Evolutionary conservation across 2,113 vertebrate species (phyloP).

Genomic region (Clupea harengus): DNA sequence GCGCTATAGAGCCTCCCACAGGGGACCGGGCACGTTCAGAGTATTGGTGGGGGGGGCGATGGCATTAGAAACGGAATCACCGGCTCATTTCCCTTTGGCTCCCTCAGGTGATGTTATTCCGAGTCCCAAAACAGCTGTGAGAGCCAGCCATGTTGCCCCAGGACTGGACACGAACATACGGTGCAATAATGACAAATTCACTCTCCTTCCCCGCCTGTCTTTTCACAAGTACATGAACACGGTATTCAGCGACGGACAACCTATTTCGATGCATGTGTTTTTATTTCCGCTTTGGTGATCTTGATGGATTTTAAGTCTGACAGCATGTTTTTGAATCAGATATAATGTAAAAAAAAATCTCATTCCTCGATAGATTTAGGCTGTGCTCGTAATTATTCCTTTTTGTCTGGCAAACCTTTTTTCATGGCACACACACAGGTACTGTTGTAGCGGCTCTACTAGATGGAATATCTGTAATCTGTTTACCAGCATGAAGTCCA

Average conservation of each 20-base stretch:
- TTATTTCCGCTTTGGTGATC: conserved; percentile 1
- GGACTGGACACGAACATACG: not conserved
- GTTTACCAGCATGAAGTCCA: conserved; percentile 57
- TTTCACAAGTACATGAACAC: not conserved
- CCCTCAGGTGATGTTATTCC: conserved; percentile 11
- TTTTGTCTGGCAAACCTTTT: conserved; percentile 45
- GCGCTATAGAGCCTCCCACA: conserved; percentile 34
- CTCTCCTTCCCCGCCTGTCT: not conserved
- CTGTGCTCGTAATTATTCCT: conserved; percentile 51
- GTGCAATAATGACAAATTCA: not conserved
- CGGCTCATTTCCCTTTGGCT: not conserved
- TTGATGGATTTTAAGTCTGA: conserved; percentile 7
- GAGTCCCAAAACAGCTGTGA: not conserved
- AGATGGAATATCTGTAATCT: conserved; percentile 55
- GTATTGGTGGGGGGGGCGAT: conserved; percentile 20
- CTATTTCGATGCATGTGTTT: conserved; percentile 5
- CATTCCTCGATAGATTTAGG: conserved; percentile 16
- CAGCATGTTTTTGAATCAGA: conserved; percentile 8
- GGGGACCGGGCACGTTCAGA: conserved; percentile 22
- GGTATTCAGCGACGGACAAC: not conserved
- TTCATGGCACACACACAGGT: conserved; percentile 29
- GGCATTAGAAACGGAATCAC: conserved; percentile 2
- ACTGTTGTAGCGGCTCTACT: conserved; percentile 26
- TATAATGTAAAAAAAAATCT: not conserved
- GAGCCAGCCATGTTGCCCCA: not conserved